Evolutionary conservation across 2,797 vertebrate species (phyloP), one percentile per base, ranked within the genome.

Genomic region (Lerista edwardsae): DNA sequence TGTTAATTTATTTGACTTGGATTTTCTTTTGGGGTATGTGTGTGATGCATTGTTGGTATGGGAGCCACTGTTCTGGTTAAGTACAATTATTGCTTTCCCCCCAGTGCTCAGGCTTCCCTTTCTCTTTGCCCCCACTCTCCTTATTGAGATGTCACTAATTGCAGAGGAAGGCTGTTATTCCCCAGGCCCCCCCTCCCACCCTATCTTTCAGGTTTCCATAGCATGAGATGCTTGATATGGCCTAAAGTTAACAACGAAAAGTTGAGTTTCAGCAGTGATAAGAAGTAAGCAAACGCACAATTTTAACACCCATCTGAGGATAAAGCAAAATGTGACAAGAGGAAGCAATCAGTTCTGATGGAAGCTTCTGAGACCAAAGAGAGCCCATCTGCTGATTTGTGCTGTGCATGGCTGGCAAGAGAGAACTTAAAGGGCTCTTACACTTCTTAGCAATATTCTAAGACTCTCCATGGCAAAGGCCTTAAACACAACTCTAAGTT

Each of bases 41-140:
- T 36, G 23, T 34, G 14, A 6, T 27, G 68, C 12, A 51, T 80
- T 34, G 36, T 19, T 0, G 29, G 85, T 17, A 1, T 21, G 25
- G 65, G 69, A 64, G 76, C 59, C 72, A 84, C 88, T 91, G 84
- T 87, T 92, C 87, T 67, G 85, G 85, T 86, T 82, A 39, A 86
- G 14, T 71, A 67, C 57, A 36, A 23, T 27, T 79, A 15, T 39
- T 93, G 82, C 89, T 91, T 88, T 86, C 10, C 6, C 77, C 67
- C 88, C 88, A 77, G 14, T 71, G 78, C 79, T 17, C 61, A 68
- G 21, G 12, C 6, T 57, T 65, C 57, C 84, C 86, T 81, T 82
- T 41, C 2, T 29, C 31, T n/a, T 31, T n/a, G 4, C 12, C 29
- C 36, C 5, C 73, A 83, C 64, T 75, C 81, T 85, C 89, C 87